phyloP scores from a whole-genome alignment of 2,888 invertebrate genomes.

The Myopa testacea region DNA sequence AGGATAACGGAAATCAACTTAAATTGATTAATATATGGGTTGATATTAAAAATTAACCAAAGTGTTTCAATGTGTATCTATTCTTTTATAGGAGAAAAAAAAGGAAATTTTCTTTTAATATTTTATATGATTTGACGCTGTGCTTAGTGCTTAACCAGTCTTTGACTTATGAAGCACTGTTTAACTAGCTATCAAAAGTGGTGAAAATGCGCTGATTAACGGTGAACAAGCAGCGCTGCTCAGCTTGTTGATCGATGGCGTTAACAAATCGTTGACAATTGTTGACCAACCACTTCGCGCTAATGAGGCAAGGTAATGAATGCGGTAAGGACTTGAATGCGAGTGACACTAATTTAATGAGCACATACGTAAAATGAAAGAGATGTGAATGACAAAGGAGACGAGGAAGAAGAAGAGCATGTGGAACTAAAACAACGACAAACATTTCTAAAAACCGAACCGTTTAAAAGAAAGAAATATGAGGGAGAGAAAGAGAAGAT shows the following conservation, averaged over 20 bases:
- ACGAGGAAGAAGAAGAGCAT: not conserved
- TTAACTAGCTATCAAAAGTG: not conserved
- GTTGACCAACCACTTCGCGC: not conserved
- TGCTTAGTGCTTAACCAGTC: too few species aligned
- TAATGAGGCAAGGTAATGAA: constrained; percentile 21
- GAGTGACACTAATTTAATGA: constrained; percentile 27
- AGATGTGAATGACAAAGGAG: not conserved
- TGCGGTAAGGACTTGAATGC: not conserved
- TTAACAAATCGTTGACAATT: constrained; percentile 16
- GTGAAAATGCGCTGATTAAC: not conserved
- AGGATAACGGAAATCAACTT: too few species aligned
- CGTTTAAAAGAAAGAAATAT: too few species aligned
- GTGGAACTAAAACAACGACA: not conserved
- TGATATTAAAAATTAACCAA: too few species aligned
- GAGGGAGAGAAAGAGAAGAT: too few species aligned
- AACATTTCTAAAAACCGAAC: too few species aligned
- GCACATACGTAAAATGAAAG: not conserved
- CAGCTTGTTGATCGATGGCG: constrained; percentile 4
- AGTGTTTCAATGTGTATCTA: too few species aligned
- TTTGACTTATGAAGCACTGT: not conserved
- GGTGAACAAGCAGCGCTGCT: not conserved
- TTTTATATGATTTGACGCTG: too few species aligned
- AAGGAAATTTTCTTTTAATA: too few species aligned
- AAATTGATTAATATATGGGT: too few species aligned
- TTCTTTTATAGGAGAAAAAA: too few species aligned